These are phyloP conservation scores for Panthera tigris DNA, from an alignment of 2,113 vertebrate genomes.

Conservation along the genomic window DNA sequence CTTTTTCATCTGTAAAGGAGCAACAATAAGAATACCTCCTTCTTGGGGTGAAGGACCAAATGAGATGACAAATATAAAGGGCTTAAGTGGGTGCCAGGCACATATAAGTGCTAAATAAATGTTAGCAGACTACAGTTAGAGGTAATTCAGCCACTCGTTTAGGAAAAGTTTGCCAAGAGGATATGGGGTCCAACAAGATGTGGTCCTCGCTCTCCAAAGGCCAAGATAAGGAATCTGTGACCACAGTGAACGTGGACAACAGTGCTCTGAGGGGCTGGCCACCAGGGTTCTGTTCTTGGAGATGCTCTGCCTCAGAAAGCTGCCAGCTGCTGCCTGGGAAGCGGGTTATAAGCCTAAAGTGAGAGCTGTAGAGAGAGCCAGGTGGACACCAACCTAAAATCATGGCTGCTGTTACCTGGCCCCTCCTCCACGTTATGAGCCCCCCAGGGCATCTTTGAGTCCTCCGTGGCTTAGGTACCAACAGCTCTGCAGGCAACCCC, in stretches of 20 bases:
- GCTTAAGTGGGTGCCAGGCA: background rate
- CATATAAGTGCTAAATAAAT: background rate
- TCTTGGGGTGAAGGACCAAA: background rate
- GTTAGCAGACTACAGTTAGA: background rate
- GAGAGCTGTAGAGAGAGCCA: background rate
- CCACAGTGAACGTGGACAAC: rapidly evolving
- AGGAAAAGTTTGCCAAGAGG: background rate
- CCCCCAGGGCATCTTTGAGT: background rate
- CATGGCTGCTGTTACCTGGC: background rate
- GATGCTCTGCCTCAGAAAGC: rapidly evolving
- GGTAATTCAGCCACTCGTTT: background rate
- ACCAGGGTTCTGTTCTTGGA: rapidly evolving
- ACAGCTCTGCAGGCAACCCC: background rate
- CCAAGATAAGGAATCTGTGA: background rate
- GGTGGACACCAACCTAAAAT: too few relatives aligned
- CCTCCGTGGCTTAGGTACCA: background rate
- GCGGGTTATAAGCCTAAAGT: background rate
- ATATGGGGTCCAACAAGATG: background rate
- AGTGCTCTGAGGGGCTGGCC: background rate
- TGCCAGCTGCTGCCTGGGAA: background rate
- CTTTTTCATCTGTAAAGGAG: background rate
- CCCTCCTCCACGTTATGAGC: background rate
- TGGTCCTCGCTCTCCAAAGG: background rate
- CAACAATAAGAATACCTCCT: background rate
- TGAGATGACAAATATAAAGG: background rate